Conservation (phyloP, 2,113 vertebrate species). For the Meleagris gallopavo region DNA sequence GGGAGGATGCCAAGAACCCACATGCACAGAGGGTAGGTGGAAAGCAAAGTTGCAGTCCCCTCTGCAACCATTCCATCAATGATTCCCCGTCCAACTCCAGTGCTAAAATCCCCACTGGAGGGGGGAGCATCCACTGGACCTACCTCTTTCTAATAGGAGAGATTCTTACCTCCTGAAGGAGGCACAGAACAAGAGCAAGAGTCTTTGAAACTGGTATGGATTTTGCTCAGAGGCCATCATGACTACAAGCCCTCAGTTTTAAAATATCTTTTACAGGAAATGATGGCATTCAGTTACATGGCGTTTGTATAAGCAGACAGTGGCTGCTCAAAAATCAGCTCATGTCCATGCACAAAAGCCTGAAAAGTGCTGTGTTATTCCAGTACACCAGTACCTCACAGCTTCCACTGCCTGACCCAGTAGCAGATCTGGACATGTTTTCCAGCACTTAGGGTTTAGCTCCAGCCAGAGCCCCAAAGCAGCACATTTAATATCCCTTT, state of each 20-base stretch:
- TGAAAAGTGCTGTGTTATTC: not conserved
- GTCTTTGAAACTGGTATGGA: fast-evolving
- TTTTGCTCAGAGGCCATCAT: not conserved
- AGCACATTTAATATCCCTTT: conserved; percentile 2
- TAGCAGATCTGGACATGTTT: conserved; percentile 20
- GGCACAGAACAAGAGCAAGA: not conserved
- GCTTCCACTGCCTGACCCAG: conserved; percentile 14
- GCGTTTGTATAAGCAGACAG: not conserved
- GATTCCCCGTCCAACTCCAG: not conserved
- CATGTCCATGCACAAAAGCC: not conserved
- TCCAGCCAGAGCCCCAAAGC: not conserved
- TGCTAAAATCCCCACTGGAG: too few species aligned
- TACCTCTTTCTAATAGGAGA: not conserved
- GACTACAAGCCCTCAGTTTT: not conserved
- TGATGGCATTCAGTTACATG: not conserved
- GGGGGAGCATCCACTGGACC: too few species aligned
- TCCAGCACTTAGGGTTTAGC: not conserved
- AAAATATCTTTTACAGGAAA: not conserved
- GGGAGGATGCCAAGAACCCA: not conserved
- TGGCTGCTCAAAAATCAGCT: not conserved
- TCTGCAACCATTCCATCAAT: not conserved
- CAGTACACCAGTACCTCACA: not conserved
- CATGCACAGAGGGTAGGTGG: not conserved
- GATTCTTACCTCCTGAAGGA: not conserved
- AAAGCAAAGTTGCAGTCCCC: not conserved